Evolutionary conservation across 2,113 vertebrate genomes (phyloP).

Genomic region (Climacteris rufus): DNA sequence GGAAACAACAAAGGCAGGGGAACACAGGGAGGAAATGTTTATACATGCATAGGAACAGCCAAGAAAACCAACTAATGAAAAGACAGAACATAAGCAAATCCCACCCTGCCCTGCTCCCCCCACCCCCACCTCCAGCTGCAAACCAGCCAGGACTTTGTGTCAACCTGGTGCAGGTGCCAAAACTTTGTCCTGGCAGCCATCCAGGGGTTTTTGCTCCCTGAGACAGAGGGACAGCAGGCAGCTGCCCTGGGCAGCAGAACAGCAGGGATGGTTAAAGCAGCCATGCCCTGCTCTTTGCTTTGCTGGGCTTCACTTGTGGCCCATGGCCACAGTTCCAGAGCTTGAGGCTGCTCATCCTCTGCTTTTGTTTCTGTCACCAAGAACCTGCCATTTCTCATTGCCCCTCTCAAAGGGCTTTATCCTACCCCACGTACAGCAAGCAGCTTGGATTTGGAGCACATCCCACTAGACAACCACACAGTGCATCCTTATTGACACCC

Average conservation of each 20-base stretch:
- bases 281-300: neutral
- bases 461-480: too few species aligned
- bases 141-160: neutral
- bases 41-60: neutral
- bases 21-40: slow-evolving; percentile 31
- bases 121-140: neutral
- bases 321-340: neutral
- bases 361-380: neutral
- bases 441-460: neutral
- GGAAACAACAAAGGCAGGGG: slow-evolving; percentile 24
- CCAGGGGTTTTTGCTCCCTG: neutral
- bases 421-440: neutral
- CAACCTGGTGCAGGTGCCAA: neutral
- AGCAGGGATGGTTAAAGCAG: neutral
- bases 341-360: neutral
- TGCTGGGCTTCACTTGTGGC: neutral
- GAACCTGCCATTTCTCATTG: neutral
- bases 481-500: too few species aligned
- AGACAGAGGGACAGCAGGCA: neutral
- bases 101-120: neutral
- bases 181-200: neutral
- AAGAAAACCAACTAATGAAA: slow-evolving; percentile 20
- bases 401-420: neutral
- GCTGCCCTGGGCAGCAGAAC: neutral
- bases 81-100: slow-evolving; percentile 11